Base-by-base conservation (phyloP, 2,888 invertebrate genomes). In the Encarsia formosa region DNA sequence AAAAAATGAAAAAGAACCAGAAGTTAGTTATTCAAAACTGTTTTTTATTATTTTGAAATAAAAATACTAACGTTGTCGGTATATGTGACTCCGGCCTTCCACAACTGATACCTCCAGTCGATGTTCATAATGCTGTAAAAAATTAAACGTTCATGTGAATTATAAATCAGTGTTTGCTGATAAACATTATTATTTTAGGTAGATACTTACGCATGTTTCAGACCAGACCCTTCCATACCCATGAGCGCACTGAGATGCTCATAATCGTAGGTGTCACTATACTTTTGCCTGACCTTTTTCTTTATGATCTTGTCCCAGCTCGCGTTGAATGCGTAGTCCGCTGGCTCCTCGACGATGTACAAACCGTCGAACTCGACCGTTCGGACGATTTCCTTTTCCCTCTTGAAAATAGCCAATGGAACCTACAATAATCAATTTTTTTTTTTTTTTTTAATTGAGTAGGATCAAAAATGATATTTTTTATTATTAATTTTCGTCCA, bases 261-360 rank as follows among this genome's bases (percentile, higher is more conserved):
- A 67, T 94, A 96, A 74, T 98, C 97, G 67, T 95, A 97, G 0
- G 96, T 95, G 75, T 98, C 97, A 35, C 95, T 92, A 75, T 92
- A 98, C 77, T 96, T 96, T 62, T 90, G 92, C 3, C 96, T 82
- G 0, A 98, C 96, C 76, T 98, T 98, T 79, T 99, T 98, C 78
- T 99, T 99, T 0, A 99, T 95, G 74, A 99, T 99, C 76, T 99
- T 99, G 74, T 99, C 99, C 99, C 99, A 99, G 66, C 91, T 89
- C 5, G 91, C 90, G 73, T 91, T 93, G 43, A 98, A 81, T 64
- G 95, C 93, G 68, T 96, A 95, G 63, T 97, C 97, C 63, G 90
- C 90, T 0, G 97, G 97, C 57, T 97, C 96, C 65, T 98, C 97
- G 0, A 91, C 93, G 63, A 99, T 96, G 76, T 96, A 99, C 9